phyloP scores from a whole-genome alignment of 2,888 invertebrate genomes.

The Aphodius sticticus region DNA sequence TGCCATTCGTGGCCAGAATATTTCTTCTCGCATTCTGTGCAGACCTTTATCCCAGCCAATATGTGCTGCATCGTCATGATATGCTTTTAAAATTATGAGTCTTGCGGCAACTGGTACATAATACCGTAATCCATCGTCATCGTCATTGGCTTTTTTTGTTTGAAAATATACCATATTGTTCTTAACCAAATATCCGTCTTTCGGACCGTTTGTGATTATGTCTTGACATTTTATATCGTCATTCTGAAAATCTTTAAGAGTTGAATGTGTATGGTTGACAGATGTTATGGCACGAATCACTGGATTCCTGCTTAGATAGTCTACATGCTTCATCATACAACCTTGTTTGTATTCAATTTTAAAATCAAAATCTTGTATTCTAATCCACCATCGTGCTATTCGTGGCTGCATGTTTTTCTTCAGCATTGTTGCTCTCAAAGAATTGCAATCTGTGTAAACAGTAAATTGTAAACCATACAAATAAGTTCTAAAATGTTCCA shows the following conservation, averaged over 20 bases:
- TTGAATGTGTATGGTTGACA: too few species aligned
- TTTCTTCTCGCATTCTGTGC: background rate
- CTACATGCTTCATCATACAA: background rate
- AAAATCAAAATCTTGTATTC: background rate
- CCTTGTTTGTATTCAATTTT: background rate
- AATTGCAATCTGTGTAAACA: conserved; percentile 51
- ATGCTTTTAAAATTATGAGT: background rate
- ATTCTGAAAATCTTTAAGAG: too few species aligned
- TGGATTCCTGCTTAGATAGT: background rate
- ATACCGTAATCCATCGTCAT: too few species aligned
- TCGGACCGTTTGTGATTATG: too few species aligned
- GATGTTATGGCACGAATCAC: background rate
- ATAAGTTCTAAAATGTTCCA: conserved; percentile 47
- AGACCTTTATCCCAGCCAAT: background rate
- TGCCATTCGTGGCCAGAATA: background rate
- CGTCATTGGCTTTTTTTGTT: too few species aligned
- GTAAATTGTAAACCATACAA: conserved; percentile 45
- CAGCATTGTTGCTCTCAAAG: conserved; percentile 29
- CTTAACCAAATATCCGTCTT: too few species aligned
- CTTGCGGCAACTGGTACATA: too few species aligned
- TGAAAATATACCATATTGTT: too few species aligned
- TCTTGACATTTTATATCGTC: too few species aligned
- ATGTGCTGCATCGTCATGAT: background rate
- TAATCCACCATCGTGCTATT: background rate
- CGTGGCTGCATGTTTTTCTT: background rate